Base-by-base conservation (phyloP, 2,888 invertebrate species). In the Eulithis prunata region DNA sequence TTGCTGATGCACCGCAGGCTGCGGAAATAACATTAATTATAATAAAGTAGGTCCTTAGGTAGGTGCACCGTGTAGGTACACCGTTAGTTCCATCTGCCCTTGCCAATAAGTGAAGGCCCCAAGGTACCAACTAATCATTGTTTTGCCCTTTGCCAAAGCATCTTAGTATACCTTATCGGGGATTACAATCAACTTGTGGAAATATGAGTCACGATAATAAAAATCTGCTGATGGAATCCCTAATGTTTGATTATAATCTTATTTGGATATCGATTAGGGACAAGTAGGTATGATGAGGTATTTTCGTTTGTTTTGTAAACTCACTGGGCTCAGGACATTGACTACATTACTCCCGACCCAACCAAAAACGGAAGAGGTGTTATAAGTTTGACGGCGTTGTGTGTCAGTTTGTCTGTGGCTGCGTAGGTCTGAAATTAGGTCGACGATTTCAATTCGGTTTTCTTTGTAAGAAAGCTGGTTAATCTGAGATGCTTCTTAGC, bases 11-110 rank as follows among this genome's bases (percentile, higher is more conserved):
- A 65, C 70, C 71, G 76, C 73, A 70, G 68, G 68, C 62, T 78
- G 72, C 85, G 87, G 85, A 86, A 85, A 80, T 79, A 73, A 78
- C 74, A 79, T 78, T 78, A 82, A 82, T 83, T 83, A 82, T 78
- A 78, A 80, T 82, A 74, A 78, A 73, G 71, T 71, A 73, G 53
- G 65, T 49, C 21, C 46, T 47, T 14, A 45, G 12, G 8, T 41
- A 53, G 51, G 32, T 32, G 21, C 2, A 21, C 21, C 21, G 21
- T 21, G 21, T 21, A 21, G 13, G 13, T n/a, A 43, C 14, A 64
- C 64, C 70, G 69, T 72, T 71, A 69, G 66, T 57, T 69, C 62
- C 63, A 46, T 55, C 55, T 77, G 76, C 79, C 83, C 82, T 84
- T 84, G 83, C 75, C 75, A 73, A 68, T 72, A 57, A 66, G 66